phyloP scores from a whole-genome alignment of 2,888 invertebrate species.

The Drosophila putrida region DNA sequence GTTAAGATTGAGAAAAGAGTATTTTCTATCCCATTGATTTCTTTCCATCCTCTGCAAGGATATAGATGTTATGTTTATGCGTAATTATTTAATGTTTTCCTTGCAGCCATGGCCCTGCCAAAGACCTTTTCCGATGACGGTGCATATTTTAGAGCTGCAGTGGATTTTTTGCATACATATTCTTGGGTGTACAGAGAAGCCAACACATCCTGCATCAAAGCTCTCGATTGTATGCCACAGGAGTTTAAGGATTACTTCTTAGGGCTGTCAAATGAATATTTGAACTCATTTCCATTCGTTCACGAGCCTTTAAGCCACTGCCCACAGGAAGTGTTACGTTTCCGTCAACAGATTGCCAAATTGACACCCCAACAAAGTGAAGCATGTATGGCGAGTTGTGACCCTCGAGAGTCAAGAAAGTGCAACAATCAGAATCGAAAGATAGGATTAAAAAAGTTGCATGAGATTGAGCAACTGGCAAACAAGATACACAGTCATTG shows the following conservation, averaged over 20 bases:
- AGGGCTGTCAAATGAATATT: constrained; percentile 83
- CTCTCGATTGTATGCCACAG: constrained; percentile 87
- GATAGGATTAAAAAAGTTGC: constrained; percentile 89
- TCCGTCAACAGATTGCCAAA: constrained; percentile 72
- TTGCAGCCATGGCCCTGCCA: constrained; percentile 84
- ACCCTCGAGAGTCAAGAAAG: not conserved
- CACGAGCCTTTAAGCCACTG: constrained; percentile 32
- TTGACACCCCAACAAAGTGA: constrained; percentile 63
- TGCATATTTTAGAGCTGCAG: constrained; percentile 87
- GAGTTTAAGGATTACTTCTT: constrained; percentile 86
- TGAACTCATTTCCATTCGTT: constrained; percentile 86
- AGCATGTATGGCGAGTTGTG: not conserved
- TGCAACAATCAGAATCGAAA: constrained; percentile 16
- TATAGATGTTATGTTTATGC: no score
- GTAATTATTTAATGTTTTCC: constrained; percentile 1
- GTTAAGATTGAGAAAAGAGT: no score
- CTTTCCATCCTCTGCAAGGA: no score
- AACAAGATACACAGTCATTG: constrained; percentile 83
- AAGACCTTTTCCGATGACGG: constrained; percentile 58
- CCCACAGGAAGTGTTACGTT: constrained; percentile 32
- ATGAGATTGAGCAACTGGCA: constrained; percentile 89
- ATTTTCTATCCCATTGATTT: no score
- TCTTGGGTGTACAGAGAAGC: constrained; percentile 89
- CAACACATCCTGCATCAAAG: constrained; percentile 88
- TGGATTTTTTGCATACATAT: constrained; percentile 87